These are phyloP conservation scores for Dasypogon diadema DNA, from an alignment of 2,888 invertebrate genomes.

Conservation along the genomic window DNA sequence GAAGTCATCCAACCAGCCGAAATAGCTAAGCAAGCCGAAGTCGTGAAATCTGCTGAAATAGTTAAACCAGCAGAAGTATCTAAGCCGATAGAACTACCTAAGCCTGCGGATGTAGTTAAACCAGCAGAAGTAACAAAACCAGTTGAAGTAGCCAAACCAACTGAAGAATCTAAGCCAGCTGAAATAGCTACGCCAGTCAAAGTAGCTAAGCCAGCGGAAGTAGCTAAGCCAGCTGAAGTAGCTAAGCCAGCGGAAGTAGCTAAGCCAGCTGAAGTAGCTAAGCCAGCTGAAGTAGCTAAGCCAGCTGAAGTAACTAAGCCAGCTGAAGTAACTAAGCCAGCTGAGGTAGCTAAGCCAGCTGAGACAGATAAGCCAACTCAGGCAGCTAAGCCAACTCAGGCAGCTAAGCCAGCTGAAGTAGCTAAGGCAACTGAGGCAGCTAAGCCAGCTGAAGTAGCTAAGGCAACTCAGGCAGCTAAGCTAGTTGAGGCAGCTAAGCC, in stretches of 20 bases:
- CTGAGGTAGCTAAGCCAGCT: conserved; percentile 72
- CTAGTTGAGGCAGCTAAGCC: conserved; percentile 81
- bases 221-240: conserved; percentile 75
- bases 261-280: conserved; percentile 63
- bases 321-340: conserved; percentile 92
- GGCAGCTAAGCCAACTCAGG: conserved; percentile 77
- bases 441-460: conserved; percentile 86
- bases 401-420: conserved; percentile 78
- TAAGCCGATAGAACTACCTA: conserved; percentile 91
- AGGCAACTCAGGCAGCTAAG: conserved; percentile 68
- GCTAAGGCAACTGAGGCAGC: conserved; percentile 20
- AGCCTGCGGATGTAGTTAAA: conserved; percentile 79
- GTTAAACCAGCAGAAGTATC: conserved; percentile 73
- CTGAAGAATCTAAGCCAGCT: conserved; percentile 82
- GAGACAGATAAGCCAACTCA: conserved; percentile 77
- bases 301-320: conserved; percentile 70
- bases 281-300: conserved; percentile 33
- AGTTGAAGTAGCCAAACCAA: conserved; percentile 91
- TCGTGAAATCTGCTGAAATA: conserved; percentile 81
- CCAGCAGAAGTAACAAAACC: conserved; percentile 83
- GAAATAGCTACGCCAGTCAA: conserved; percentile 73
- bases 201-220: conserved; percentile 67
- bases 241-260: conserved; percentile 88
- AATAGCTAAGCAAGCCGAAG: conserved; percentile 77
- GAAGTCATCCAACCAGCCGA: not conserved